Conservation (phyloP, 1,140 invertebrate species). For the Lanistes nyassanus region DNA sequence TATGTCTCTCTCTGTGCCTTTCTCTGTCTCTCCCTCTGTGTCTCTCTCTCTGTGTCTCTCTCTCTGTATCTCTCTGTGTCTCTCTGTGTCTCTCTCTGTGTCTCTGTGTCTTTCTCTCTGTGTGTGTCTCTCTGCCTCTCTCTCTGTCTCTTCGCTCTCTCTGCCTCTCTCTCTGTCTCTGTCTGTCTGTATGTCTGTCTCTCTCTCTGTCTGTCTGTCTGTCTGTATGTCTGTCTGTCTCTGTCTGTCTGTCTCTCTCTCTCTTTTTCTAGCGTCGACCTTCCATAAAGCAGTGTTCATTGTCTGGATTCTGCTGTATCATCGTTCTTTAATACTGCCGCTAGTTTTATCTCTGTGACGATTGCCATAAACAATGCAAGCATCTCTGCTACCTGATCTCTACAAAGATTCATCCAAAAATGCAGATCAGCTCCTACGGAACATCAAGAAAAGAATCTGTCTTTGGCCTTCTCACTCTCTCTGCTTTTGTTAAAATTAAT, state of each 20-base stretch:
- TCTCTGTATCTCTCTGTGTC: neutral
- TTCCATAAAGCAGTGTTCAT: neutral
- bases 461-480: neutral
- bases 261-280: neutral
- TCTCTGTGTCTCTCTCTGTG: neutral
- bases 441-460: too few relatives aligned
- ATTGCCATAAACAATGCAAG: neutral
- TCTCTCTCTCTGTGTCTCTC: neutral
- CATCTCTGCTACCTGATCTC: neutral
- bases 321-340: neutral
- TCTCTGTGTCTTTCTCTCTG: neutral
- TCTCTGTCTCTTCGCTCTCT: neutral
- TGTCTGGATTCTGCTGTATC: neutral
- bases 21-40: neutral
- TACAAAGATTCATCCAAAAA: too few relatives aligned
- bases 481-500: neutral
- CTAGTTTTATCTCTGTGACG: neutral
- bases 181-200: neutral
- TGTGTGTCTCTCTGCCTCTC: neutral
- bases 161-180: neutral
- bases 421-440: too few relatives aligned
- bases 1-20: neutral
- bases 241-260: neutral
- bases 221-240: constrained; percentile 5
- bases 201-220: neutral